phyloP scores from a whole-genome alignment of 2,888 invertebrate genomes.

The Hypselothyrea guttata region DNA sequence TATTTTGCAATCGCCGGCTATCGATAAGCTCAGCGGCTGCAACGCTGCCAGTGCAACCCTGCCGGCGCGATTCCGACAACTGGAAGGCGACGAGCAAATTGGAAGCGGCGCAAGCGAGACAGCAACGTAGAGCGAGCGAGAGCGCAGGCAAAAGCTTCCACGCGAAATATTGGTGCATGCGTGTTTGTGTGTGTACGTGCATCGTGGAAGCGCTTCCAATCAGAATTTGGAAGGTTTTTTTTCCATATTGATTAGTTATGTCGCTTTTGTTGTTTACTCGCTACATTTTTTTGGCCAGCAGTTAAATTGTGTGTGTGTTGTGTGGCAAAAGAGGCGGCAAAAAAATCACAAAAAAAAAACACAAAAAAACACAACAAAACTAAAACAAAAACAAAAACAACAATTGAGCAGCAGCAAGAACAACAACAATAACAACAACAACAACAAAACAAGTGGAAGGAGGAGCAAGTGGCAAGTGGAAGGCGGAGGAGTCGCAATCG shows the following conservation, averaged over 20 bases:
- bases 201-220: constrained; percentile 61
- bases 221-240: constrained; percentile 78
- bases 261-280: constrained; percentile 82
- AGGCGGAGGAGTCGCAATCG: constrained; percentile 19
- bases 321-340: constrained; percentile 58
- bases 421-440: neutral
- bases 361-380: constrained; percentile 19
- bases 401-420: neutral
- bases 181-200: constrained; percentile 45
- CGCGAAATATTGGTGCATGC: constrained; percentile 63
- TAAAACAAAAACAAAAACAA: neutral
- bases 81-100: constrained; percentile 40
- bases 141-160: constrained; percentile 35
- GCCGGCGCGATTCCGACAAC: constrained; percentile 56
- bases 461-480: neutral
- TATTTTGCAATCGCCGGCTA: constrained; percentile 15
- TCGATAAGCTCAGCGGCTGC: neutral
- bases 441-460: neutral
- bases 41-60: constrained; percentile 39
- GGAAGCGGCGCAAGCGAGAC: constrained; percentile 33
- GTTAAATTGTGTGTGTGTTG: constrained; percentile 66
- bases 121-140: constrained; percentile 22
- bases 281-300: constrained; percentile 74
- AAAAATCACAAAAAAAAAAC: constrained; percentile 22
- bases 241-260: constrained; percentile 82